phyloP scores from a whole-genome alignment of 2,797 vertebrate genomes.

The Neopelma chrysocephalum region DNA sequence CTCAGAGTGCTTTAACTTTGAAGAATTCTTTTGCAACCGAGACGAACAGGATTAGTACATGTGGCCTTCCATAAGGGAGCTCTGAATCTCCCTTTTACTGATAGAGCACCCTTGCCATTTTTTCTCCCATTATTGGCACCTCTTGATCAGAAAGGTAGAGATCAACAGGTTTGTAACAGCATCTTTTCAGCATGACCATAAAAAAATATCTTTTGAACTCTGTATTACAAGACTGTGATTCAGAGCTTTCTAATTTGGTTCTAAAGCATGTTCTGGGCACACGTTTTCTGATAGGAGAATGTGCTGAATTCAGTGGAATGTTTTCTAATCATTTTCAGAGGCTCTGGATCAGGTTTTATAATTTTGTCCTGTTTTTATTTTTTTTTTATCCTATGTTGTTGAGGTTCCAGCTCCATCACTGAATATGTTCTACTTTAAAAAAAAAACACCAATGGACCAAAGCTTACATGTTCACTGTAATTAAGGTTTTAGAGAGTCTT shows the following conservation, averaged over 20 bases:
- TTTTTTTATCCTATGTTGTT: neutral
- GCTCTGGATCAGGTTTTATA: neutral
- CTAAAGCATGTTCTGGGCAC: neutral
- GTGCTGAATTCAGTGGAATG: neutral
- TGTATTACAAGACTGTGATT: neutral
- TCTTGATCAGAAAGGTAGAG: neutral
- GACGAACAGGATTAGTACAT: conserved; percentile 35
- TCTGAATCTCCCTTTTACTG: neutral
- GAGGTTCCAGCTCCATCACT: neutral
- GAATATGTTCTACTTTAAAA: neutral
- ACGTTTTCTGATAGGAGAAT: neutral
- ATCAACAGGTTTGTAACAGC: neutral
- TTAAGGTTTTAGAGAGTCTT: neutral
- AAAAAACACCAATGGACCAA: neutral
- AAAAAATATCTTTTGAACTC: neutral
- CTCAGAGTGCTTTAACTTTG: conserved; percentile 20
- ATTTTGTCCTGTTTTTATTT: neutral
- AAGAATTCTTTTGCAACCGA: conserved; percentile 16
- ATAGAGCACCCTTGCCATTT: neutral
- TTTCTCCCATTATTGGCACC: neutral
- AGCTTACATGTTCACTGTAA: neutral
- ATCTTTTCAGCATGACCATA: neutral
- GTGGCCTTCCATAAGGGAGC: neutral
- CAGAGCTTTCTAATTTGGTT: conserved; percentile 3
- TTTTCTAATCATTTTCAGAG: neutral